Evolutionary conservation across 2,113 vertebrate genomes (phyloP).

Genomic region (Mola mola): DNA sequence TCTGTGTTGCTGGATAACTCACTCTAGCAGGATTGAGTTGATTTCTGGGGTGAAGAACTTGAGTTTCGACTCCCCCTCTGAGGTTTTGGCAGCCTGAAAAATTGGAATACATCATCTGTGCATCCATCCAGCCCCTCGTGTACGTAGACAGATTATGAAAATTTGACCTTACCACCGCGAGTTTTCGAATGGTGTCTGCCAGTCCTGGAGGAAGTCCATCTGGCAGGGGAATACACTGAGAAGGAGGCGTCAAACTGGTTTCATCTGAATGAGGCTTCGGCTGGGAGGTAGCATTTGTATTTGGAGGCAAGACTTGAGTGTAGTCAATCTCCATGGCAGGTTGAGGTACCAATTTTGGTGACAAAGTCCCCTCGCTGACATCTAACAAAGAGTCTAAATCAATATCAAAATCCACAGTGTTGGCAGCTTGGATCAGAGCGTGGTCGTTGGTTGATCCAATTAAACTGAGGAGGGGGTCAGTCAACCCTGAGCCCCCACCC

Average conservation of each 20-base stretch:
- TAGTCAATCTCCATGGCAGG: constrained; percentile 19
- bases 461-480: constrained; percentile 86
- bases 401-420: constrained; percentile 86
- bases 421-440: constrained; percentile 88
- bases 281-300: not conserved
- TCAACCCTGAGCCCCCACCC: constrained; percentile 42
- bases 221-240: constrained; percentile 67
- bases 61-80: constrained; percentile 88
- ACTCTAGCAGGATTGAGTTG: constrained; percentile 91
- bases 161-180: constrained; percentile 81
- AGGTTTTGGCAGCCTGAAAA: constrained; percentile 85
- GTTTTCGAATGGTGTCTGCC: constrained; percentile 85
- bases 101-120: not conserved
- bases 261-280: constrained; percentile 16
- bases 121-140: not conserved
- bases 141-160: not conserved
- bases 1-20: constrained; percentile 71
- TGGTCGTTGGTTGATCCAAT: constrained; percentile 86
- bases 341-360: constrained; percentile 8
- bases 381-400: constrained; percentile 87
- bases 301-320: not conserved
- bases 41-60: constrained; percentile 92
- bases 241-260: not conserved
- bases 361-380: constrained; percentile 53
- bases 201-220: constrained; percentile 86